A percentile compares a stretch with the other conserved stretches of the same genome.
Conservation (phyloP, 2,888 invertebrate genomes). For the Coelopa pilipes region DNA sequence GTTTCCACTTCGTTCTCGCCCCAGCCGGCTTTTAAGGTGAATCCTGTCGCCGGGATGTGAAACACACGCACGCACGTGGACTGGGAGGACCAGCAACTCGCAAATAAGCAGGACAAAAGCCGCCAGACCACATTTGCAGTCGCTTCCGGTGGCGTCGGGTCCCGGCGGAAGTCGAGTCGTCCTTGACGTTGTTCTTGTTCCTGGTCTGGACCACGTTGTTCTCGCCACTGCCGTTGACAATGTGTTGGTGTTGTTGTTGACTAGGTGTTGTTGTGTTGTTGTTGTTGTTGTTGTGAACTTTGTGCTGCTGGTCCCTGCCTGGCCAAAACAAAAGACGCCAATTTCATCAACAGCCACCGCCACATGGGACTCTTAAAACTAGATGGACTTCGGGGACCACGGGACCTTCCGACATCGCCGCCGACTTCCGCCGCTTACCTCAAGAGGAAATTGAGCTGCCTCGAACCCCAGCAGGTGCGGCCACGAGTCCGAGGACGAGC, state of each 20-base stretch:
- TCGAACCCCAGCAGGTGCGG: slow-evolving; percentile 51
- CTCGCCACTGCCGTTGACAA: slow-evolving; percentile 1
- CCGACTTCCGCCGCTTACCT: neutral
- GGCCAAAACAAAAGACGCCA: slow-evolving; percentile 60
- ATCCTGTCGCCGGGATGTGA: no score
- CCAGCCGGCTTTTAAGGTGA: no score
- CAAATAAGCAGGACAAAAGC: slow-evolving; percentile 5
- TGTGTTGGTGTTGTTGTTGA: neutral
- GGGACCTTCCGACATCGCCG: slow-evolving; percentile 4
- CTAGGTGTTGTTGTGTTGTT: neutral
- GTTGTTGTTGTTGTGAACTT: neutral
- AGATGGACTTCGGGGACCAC: slow-evolving; percentile 32
- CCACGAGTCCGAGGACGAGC: slow-evolving; percentile 37
- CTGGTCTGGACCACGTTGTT: no score
- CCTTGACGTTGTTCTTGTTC: neutral
- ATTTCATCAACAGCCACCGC: slow-evolving; percentile 61
- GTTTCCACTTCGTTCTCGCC: no score
- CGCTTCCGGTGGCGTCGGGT: slow-evolving; percentile 3
- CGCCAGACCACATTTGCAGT: slow-evolving; percentile 15
- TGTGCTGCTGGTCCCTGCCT: slow-evolving; percentile 1
- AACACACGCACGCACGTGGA: neutral
- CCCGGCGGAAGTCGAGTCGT: neutral
- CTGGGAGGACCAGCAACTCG: neutral
- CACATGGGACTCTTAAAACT: slow-evolving; percentile 60
- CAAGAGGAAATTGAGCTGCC: neutral